Percentiles rank a stretch among this genome's conserved stretches.
Evolutionary conservation across 1,140 invertebrate species (phyloP).

Genomic region (Micrasema longulum): DNA sequence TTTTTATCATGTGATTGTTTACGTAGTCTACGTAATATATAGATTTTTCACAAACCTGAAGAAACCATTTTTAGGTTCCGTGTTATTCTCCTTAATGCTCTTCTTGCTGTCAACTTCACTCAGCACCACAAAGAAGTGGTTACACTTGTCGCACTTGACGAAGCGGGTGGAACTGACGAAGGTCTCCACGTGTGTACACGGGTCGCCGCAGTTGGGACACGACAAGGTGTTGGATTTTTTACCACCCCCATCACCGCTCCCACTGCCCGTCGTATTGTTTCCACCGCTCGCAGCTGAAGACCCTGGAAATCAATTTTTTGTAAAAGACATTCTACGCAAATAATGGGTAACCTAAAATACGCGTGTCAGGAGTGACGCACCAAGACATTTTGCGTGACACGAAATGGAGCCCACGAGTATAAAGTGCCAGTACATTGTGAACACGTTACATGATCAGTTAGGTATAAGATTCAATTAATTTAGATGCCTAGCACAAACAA

Average conservation of each 20-base stretch:
- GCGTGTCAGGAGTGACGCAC: too few species aligned
- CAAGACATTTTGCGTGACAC: too few species aligned
- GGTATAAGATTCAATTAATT: slow-evolving; percentile 2
- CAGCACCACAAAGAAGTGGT: slow-evolving; percentile 97
- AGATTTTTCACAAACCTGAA: slow-evolving; percentile 66
- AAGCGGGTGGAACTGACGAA: slow-evolving; percentile 97
- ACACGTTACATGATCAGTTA: background rate
- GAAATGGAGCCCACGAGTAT: too few species aligned
- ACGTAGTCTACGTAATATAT: too few species aligned
- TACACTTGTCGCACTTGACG: slow-evolving; percentile 98
- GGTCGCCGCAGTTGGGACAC: slow-evolving; percentile 96
- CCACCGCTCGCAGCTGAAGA: background rate
- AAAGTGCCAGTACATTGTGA: too few species aligned
- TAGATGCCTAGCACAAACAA: too few species aligned
- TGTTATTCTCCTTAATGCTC: slow-evolving; percentile 82
- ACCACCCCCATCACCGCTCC: slow-evolving; percentile 28
- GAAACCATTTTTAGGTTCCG: slow-evolving; percentile 74
- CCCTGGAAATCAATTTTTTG: slow-evolving; percentile 3
- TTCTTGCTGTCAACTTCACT: slow-evolving; percentile 92
- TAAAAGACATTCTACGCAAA: too few species aligned
- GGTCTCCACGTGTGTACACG: slow-evolving; percentile 95
- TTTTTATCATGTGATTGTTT: too few species aligned
- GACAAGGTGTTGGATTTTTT: slow-evolving; percentile 69
- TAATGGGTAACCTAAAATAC: too few species aligned
- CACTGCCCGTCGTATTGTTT: background rate